A percentile compares a stretch with the other conserved stretches of the same genome.
Evolutionary conservation across 1,140 invertebrate genomes (phyloP).

Genomic region (Euschistus heros): DNA sequence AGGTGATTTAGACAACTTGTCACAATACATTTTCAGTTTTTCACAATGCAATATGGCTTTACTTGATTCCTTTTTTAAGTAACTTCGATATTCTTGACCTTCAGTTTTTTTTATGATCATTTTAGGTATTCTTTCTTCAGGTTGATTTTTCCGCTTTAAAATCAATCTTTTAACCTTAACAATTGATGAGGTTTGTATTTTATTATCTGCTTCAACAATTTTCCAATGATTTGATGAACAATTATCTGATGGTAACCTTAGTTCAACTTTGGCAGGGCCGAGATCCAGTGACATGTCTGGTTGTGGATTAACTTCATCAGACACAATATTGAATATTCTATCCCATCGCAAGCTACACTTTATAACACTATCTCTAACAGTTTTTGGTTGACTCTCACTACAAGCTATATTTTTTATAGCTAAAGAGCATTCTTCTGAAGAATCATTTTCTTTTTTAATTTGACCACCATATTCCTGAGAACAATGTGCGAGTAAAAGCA

Average conservation of each 20-base stretch:
- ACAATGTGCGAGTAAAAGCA: conserved; percentile 8
- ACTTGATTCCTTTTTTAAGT: conserved; percentile 7
- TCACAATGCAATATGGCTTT: conserved; percentile 4
- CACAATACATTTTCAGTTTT: conserved; percentile 2
- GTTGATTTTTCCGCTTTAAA: conserved; percentile 5
- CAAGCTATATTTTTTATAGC: no score
- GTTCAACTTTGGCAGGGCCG: conserved; percentile 8
- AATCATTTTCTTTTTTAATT: not conserved
- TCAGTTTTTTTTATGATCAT: conserved; percentile 12
- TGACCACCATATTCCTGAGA: conserved; percentile 9
- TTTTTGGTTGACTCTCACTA: no score
- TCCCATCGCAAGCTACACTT: conserved; percentile 8
- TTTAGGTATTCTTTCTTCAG: conserved; percentile 12
- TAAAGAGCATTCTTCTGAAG: no score
- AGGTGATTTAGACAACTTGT: conserved; percentile 1
- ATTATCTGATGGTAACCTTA: not conserved
- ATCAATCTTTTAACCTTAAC: conserved; percentile 4
- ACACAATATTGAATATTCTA: conserved; percentile 6
- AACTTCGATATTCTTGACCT: conserved; percentile 1
- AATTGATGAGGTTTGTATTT: conserved; percentile 4
- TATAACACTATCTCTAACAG: conserved; percentile 8
- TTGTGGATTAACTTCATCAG: not conserved
- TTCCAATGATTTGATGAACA: conserved; percentile 1
- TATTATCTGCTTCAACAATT: conserved; percentile 10
- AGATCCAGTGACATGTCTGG: conserved; percentile 4